These are phyloP conservation scores for Boloria euphrosyne DNA, from an alignment of 2,888 invertebrate species.

Conservation along the genomic window DNA sequence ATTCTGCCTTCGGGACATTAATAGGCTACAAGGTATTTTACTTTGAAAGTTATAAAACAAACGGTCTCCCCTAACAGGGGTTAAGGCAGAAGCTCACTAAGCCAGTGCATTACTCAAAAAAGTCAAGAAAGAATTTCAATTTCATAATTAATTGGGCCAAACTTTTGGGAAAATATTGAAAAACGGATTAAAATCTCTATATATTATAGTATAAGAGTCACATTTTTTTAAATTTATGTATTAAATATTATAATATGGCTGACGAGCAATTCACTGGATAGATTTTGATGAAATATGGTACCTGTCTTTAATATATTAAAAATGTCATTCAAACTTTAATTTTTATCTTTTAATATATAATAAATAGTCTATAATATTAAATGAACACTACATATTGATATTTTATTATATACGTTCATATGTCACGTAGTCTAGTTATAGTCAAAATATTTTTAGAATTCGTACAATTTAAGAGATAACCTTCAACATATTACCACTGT, in stretches of 20 bases:
- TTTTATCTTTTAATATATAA: too few species aligned
- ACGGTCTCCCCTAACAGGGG: constrained; percentile 37
- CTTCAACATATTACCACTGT: too few species aligned
- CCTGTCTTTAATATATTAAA: too few species aligned
- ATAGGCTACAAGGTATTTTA: constrained; percentile 42
- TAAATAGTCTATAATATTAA: too few species aligned
- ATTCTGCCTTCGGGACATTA: constrained; percentile 31
- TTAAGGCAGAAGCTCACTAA: constrained; percentile 40
- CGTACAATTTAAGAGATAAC: too few species aligned
- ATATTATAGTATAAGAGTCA: neutral
- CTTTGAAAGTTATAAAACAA: constrained; percentile 42
- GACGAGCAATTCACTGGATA: too few species aligned
- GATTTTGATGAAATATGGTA: too few species aligned
- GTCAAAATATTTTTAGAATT: neutral
- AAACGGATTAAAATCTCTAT: constrained; percentile 10
- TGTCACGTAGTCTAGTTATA: too few species aligned
- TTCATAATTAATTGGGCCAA: constrained; percentile 53
- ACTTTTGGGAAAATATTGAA: constrained; percentile 51
- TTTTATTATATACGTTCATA: too few species aligned
- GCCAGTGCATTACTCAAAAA: constrained; percentile 41
- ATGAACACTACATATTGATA: too few species aligned
- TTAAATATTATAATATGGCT: too few species aligned
- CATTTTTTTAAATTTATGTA: neutral
- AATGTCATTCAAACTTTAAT: too few species aligned
- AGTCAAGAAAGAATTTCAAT: constrained; percentile 48